Base-by-base conservation (phyloP, 2,113 vertebrate genomes). In the Rhinolophus ferrumequinum region DNA sequence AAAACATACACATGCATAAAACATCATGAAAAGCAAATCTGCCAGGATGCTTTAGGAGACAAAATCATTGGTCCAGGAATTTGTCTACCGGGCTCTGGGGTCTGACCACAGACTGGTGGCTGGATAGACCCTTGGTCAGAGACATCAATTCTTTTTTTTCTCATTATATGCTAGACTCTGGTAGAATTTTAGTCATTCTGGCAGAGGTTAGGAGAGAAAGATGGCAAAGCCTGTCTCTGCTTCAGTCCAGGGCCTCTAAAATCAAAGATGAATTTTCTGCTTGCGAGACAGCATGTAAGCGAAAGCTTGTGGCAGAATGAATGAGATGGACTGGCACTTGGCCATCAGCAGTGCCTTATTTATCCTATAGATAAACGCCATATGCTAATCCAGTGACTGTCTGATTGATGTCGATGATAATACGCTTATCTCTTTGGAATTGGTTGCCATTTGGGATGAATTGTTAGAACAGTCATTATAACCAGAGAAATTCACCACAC, bases 351-450 rank as follows among this genome's bases (percentile, higher is more conserved):
- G 1, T 28, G 10, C 38, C 2, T 58, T 58, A 35, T 92, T 70
- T 84, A 5, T 89, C 92, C 54, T 38, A 2, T 82, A 79, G 90
- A 87, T 67, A 77, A 92, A 93, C 72, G 80, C 64, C 73, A 0
- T 64, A 15, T 62, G 47, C 44, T 73, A 82, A 82, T 56, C 76
- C 13, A 54, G 72, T 62, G 41, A 58, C 21, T 28, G 35, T 75
- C 88, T 82, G 84, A 90, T 77, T 87, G 81, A 26, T 82, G 56
- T 77, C 88, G 69, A 52, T 88, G 85, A 22, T 94, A 85, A 64
- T 73, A 87, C 88, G 35, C 35, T 47, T 47, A 44, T 77, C 52
- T 95, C 95, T 96, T 96, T 95, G 94, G 72, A 96, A 97, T 35
- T 88, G 73, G 72, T 82, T 91, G 67, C 82, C 91, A 88, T 90